Evolutionary conservation across 2,113 vertebrate genomes (phyloP).

Genomic region (Strigops habroptila): DNA sequence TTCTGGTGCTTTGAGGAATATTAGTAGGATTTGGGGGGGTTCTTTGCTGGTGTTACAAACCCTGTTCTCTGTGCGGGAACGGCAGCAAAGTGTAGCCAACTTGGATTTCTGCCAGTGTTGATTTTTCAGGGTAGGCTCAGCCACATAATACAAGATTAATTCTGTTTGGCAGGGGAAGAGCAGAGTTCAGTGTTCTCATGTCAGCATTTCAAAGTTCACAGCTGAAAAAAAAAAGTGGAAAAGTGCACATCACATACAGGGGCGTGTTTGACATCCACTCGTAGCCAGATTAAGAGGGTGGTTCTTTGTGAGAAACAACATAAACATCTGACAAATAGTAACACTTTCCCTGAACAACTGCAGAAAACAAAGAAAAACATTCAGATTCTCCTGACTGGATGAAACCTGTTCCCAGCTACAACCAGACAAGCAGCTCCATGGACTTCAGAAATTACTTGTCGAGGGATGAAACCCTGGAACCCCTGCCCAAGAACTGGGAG

Average conservation of each 20-base stretch:
- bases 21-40: neutral
- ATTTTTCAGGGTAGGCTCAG: slow-evolving; percentile 5
- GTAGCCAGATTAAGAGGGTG: slow-evolving; percentile 34
- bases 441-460: slow-evolving; percentile 86
- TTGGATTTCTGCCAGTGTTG: neutral
- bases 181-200: slow-evolving; percentile 43
- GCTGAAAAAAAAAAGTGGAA: slow-evolving; percentile 27
- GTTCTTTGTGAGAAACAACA: slow-evolving; percentile 41
- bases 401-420: slow-evolving; percentile 94
- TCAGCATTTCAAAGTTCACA: slow-evolving; percentile 42
- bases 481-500: slow-evolving; percentile 93
- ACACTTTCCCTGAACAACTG: slow-evolving; percentile 61
- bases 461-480: slow-evolving; percentile 89
- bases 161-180: slow-evolving; percentile 32
- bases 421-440: slow-evolving; percentile 88
- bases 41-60: neutral
- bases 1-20: neutral
- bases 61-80: neutral
- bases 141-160: slow-evolving; percentile 36
- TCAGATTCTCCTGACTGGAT: slow-evolving; percentile 88
- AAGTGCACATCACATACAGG: slow-evolving; percentile 13
- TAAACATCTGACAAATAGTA: slow-evolving; percentile 46
- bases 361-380: slow-evolving; percentile 85
- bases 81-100: neutral
- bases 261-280: slow-evolving; percentile 1